phyloP scores from a whole-genome alignment of 1,140 invertebrate species.

The Drosophila punjabiensis region DNA sequence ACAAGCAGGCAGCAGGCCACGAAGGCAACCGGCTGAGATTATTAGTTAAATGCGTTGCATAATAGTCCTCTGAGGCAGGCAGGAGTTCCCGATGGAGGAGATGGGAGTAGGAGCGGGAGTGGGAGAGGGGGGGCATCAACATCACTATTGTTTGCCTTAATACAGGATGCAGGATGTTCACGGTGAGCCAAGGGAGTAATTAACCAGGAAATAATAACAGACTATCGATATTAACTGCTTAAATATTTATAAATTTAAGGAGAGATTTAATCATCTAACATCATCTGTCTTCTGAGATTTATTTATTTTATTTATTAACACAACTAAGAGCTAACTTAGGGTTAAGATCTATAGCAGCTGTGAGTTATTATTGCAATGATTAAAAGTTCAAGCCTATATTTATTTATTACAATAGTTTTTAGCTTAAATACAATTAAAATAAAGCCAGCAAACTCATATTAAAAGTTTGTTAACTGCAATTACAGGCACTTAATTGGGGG shows the following conservation, averaged over 20 bases:
- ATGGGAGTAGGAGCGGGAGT: neutral
- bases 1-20: slow-evolving; percentile 19
- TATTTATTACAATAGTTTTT: neutral
- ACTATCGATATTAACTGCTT: neutral
- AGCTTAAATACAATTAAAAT: slow-evolving; percentile 16
- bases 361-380: neutral
- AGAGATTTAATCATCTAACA: neutral
- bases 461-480: slow-evolving; percentile 37
- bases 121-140: neutral
- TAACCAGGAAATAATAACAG: neutral
- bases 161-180: neutral
- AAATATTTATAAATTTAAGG: neutral
- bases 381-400: too few species aligned
- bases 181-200: neutral
- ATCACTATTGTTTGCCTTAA: slow-evolving; percentile 3
- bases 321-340: too few species aligned
- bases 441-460: slow-evolving; percentile 3
- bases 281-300: too few species aligned
- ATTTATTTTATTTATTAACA: too few species aligned
- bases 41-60: slow-evolving; percentile 56
- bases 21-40: slow-evolving; percentile 54
- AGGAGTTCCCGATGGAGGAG: neutral
- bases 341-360: too few species aligned
- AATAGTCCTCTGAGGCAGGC: slow-evolving; percentile 26
- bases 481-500: slow-evolving; percentile 31